Evolutionary conservation across 2,888 invertebrate genomes (phyloP), one percentile per base, ranked within the genome.

Genomic region (Orthosia cruda): DNA sequence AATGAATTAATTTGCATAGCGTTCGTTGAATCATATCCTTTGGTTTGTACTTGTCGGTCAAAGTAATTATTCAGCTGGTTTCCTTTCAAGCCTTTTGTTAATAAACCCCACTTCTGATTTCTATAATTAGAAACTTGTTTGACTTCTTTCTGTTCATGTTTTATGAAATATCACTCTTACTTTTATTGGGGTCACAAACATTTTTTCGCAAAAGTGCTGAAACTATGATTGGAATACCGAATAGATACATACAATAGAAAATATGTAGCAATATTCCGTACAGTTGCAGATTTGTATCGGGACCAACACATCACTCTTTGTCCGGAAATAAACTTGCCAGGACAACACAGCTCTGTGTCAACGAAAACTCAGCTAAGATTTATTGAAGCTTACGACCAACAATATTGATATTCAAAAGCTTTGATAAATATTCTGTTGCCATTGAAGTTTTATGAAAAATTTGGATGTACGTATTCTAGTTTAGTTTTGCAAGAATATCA

Each of bases 301-400:
- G 87, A 89, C 89, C 85, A 86, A 85, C 82, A 84, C 81, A 87
- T 85, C 86, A 87, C 87, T 91, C 89, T 87, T 88, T 54, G 75
- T 20, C 83, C 89, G 89, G 89, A 90, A 89, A 91, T 89, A 89
- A 90, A 91, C 90, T 91, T 89, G 89, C 88, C 85, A 88, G 86
- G 80, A 88, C 87, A 89, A 90, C 89, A 89, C 85, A 90, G 88
- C 83, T 87, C 89, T 87, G 75, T 88, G 90, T 89, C 87, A 89
- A 89, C 90, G 87, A 90, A 88, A 88, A 89, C 87, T 87, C 86
- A 81, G 77, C 78, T 85, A 84, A 90, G 90, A 92, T 92, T 91
- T 92, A 92, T 91, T 83, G 81, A 58, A 81, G 73, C 80, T 78
- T 80, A 81, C 82, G 65, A 85, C 80, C 74, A 85, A 87, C 82